phyloP scores from a whole-genome alignment of 2,888 invertebrate species.

The Heliconius hortense region DNA sequence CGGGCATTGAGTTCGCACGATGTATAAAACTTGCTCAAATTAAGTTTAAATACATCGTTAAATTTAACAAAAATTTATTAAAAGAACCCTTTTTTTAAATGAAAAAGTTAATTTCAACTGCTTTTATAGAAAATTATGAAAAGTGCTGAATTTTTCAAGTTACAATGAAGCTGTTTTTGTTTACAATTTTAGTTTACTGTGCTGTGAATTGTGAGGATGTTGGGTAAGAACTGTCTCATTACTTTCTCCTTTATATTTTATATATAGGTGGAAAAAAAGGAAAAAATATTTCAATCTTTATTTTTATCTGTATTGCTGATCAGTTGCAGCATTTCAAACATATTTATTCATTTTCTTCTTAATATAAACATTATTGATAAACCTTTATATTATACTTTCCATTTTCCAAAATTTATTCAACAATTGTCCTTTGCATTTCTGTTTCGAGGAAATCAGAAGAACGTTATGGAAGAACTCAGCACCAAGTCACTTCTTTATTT shows the following conservation, averaged over 20 bases:
- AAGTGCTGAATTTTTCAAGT: background rate
- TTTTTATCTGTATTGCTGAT: background rate
- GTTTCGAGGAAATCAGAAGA: too few species aligned
- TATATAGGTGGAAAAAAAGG: background rate
- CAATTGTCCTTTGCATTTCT: too few species aligned
- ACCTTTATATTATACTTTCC: too few species aligned
- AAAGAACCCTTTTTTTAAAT: background rate
- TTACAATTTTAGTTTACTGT: slow-evolving; percentile 61
- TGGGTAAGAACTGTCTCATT: slow-evolving; percentile 52
- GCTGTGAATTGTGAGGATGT: slow-evolving; percentile 65
- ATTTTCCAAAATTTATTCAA: too few species aligned
- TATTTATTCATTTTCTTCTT: too few species aligned
- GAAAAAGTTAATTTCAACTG: slow-evolving; percentile 2
- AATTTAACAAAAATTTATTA: slow-evolving; percentile 16
- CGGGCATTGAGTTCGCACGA: slow-evolving; percentile 41
- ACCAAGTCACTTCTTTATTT: too few species aligned
- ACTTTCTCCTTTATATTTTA: background rate
- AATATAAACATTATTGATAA: too few species aligned
- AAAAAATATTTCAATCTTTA: background rate
- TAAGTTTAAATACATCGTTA: slow-evolving; percentile 7
- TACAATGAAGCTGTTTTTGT: slow-evolving; percentile 46
- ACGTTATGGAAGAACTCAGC: too few species aligned
- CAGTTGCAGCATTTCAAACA: too few species aligned
- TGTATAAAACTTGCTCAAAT: slow-evolving; percentile 39
- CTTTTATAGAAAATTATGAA: background rate